Evolutionary conservation across 2,113 vertebrate species (phyloP), one percentile per base, ranked within the genome.

Genomic region (Rhipidura dahli): DNA sequence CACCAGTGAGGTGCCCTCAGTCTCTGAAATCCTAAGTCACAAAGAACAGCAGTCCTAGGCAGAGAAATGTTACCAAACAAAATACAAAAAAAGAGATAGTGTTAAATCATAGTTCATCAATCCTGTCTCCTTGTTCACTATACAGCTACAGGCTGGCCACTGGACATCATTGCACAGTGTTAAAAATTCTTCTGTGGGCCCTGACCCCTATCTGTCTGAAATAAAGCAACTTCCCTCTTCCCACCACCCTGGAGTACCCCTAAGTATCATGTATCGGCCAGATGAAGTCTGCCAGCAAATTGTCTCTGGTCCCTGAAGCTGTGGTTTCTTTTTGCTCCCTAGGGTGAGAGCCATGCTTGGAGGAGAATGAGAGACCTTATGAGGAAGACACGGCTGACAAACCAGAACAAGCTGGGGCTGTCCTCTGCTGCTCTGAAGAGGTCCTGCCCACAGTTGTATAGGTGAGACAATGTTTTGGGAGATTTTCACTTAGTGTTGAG

Each of bases 361-460:
- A 98, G 98, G 21, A 96, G 96, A 89, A 97, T 99, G 96, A 98
- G 97, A 90, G 98, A 99, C 54, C 93, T 99, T 63, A 94, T 99
- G 91, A 98, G 97, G 89, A 99, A 97, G 90, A 98, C 97, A 8
- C 97, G 98, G 57, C 9, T 97, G 63, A 97, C 95, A 83, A 98
- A 98, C 81, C 98, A 98, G 75, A 98, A 93, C 96, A 97, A 97
- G 61, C 89, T 98, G 81, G 98, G 97, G 40, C 86, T 98, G 65
- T 97, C 95, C 30, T 98, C 98, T 2, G 65, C 96, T 35, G 98
- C 98, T 42, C 96, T 99, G 66, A 99, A 99, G 96, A 98, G 98
- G 90, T 99, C 98, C 23, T 99, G 98, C 77, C 98, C 98, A 44
- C 98, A 99, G 83, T 56, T 99, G 54, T 99, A 98, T 94, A 98